These are phyloP conservation scores for Drosophila recens DNA, from an alignment of 2,888 invertebrate species.

Conservation along the genomic window DNA sequence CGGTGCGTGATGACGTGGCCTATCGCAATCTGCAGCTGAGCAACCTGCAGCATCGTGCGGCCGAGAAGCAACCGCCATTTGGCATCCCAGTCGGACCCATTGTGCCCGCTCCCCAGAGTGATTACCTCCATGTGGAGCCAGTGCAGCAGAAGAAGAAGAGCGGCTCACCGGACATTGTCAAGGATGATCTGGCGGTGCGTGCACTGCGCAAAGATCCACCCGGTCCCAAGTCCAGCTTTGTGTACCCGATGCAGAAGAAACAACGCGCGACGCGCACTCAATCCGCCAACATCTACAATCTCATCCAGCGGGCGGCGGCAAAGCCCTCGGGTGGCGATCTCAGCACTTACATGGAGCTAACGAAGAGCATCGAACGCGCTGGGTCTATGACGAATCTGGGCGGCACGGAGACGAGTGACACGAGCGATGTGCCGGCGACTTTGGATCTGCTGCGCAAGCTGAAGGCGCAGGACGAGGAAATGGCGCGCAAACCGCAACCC, in stretches of 20 bases:
- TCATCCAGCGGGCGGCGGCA: slow-evolving; percentile 88
- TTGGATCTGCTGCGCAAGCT: slow-evolving; percentile 81
- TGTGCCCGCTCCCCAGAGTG: slow-evolving; percentile 91
- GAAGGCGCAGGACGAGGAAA: slow-evolving; percentile 78
- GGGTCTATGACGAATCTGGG: slow-evolving; percentile 88
- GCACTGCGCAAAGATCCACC: slow-evolving; percentile 92
- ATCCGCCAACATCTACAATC: slow-evolving; percentile 93
- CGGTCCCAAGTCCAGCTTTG: slow-evolving; percentile 73
- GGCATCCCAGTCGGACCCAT: slow-evolving; percentile 95
- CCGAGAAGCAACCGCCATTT: slow-evolving; percentile 95
- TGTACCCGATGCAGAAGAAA: slow-evolving; percentile 88
- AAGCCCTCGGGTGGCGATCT: slow-evolving; percentile 86
- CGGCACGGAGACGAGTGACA: slow-evolving; percentile 19
- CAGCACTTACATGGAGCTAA: slow-evolving; percentile 87
- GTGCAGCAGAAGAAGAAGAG: slow-evolving; percentile 82
- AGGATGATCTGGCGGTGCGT: slow-evolving; percentile 95
- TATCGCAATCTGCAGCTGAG: slow-evolving; percentile 92
- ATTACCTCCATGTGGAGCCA: slow-evolving; percentile 93
- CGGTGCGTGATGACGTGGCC: slow-evolving; percentile 93
- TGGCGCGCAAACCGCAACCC: slow-evolving; percentile 47
- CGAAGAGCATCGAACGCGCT: slow-evolving; percentile 87
- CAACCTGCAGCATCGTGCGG: slow-evolving; percentile 89
- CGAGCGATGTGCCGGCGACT: slow-evolving; percentile 81
- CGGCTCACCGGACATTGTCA: slow-evolving; percentile 90
- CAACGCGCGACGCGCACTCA: slow-evolving; percentile 92